Conservation (phyloP, 2,797 vertebrate genomes). For the Rhynchotus rufescens region DNA sequence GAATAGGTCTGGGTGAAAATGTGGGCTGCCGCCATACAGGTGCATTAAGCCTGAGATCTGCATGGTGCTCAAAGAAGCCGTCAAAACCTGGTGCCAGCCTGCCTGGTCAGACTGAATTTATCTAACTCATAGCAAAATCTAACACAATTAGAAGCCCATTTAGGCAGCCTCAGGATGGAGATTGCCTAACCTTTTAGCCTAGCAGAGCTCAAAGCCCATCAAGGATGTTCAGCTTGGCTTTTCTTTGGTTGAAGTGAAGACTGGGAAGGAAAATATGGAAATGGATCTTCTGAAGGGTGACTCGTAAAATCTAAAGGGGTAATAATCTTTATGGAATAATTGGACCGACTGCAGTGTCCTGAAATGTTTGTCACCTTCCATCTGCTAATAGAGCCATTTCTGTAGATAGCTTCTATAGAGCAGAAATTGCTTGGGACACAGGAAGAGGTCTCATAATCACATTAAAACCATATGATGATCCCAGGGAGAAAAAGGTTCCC, state of each 20-base stretch:
- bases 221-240: conserved; percentile 50
- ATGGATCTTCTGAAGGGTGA: conserved; percentile 30
- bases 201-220: conserved; percentile 44
- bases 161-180: conserved; percentile 56
- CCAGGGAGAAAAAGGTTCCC: conserved; percentile 40
- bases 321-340: conserved; percentile 44
- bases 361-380: conserved; percentile 43
- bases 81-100: conserved; percentile 63
- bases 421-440: conserved; percentile 17
- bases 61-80: conserved; percentile 61
- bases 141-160: conserved; percentile 67
- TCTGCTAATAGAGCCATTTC: conserved; percentile 40
- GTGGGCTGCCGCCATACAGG: conserved; percentile 51
- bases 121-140: conserved; percentile 61
- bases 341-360: not conserved
- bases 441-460: conserved; percentile 37
- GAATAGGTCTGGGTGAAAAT: conserved; percentile 58
- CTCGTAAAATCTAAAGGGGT: conserved; percentile 42
- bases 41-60: conserved; percentile 68
- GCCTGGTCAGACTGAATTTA: conserved; percentile 66
- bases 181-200: conserved; percentile 45
- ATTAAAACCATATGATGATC: conserved; percentile 52
- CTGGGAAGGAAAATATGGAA: conserved; percentile 23
- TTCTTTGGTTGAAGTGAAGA: conserved; percentile 50
- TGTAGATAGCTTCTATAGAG: not conserved